These are phyloP conservation scores for Lasius fuliginosus DNA, from an alignment of 2,888 invertebrate genomes.

Conservation along the genomic window DNA sequence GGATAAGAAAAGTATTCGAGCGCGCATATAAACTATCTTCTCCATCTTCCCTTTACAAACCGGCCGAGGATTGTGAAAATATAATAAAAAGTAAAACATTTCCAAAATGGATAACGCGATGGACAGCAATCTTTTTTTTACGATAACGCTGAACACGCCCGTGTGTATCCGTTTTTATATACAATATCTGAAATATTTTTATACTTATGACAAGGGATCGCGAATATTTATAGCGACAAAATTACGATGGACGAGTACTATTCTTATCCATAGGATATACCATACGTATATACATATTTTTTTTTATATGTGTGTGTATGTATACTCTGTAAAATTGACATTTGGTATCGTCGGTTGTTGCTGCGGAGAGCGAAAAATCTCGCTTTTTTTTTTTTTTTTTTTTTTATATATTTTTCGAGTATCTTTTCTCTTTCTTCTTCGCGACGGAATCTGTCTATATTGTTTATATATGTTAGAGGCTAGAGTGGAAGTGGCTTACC, in stretches of 20 bases:
- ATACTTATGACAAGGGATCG: neutral
- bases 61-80: neutral
- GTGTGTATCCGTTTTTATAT: neutral
- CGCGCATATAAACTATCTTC: neutral
- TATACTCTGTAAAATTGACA: slow-evolving; percentile 28
- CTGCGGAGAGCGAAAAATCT: neutral
- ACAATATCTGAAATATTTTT: slow-evolving; percentile 18
- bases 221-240: slow-evolving; percentile 25
- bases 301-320: neutral
- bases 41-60: neutral
- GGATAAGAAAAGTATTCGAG: slow-evolving; percentile 35
- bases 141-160: neutral
- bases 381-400: neutral
- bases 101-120: neutral
- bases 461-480: slow-evolving; percentile 76
- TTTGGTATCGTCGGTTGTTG: slow-evolving; percentile 54
- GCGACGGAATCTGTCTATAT: slow-evolving; percentile 51
- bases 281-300: neutral
- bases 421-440: slow-evolving; percentile 29
- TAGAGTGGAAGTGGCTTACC: slow-evolving; percentile 92
- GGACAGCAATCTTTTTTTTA: no score
- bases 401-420: neutral
- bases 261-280: slow-evolving; percentile 31
- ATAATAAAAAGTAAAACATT: neutral
- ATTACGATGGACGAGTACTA: slow-evolving; percentile 10